A percentile compares a stretch with the other conserved stretches of the same genome.
These are phyloP conservation scores for Luffia ferchaultella DNA, from an alignment of 2,888 invertebrate species.

Conservation along the genomic window DNA sequence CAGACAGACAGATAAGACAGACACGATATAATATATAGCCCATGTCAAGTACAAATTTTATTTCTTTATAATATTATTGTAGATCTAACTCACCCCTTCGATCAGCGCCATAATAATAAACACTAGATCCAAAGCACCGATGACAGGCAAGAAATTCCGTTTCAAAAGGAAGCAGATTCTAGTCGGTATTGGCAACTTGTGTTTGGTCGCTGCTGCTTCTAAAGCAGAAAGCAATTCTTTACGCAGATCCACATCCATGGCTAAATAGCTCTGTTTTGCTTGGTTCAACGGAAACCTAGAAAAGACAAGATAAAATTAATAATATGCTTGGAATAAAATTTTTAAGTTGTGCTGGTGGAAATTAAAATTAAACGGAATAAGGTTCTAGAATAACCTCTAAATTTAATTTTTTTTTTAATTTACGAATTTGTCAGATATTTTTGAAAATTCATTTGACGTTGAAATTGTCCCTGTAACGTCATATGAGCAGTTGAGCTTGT, in stretches of 20 bases:
- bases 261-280: constrained; percentile 82
- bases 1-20: too few relatives aligned
- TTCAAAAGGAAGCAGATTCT: constrained; percentile 83
- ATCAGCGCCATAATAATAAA: constrained; percentile 81
- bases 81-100: constrained; percentile 70
- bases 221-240: constrained; percentile 77
- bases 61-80: too few relatives aligned
- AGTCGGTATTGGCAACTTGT: constrained; percentile 73
- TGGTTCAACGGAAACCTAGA: constrained; percentile 82
- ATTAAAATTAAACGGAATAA: too few relatives aligned
- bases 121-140: constrained; percentile 85
- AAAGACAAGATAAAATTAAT: constrained; percentile 8
- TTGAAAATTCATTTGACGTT: too few relatives aligned
- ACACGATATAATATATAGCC: too few relatives aligned
- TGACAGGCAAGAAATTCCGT: constrained; percentile 81
- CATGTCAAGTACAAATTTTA: too few relatives aligned
- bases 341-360: too few relatives aligned
- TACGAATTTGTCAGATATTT: too few relatives aligned
- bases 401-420: too few relatives aligned
- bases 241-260: constrained; percentile 89
- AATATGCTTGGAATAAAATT: constrained; percentile 25
- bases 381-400: too few relatives aligned
- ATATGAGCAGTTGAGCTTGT: too few relatives aligned
- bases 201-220: constrained; percentile 70
- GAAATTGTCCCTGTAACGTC: too few relatives aligned